These are phyloP conservation scores for Acrossocheilus fasciatus DNA, from an alignment of 2,797 vertebrate genomes.

Conservation along the genomic window DNA sequence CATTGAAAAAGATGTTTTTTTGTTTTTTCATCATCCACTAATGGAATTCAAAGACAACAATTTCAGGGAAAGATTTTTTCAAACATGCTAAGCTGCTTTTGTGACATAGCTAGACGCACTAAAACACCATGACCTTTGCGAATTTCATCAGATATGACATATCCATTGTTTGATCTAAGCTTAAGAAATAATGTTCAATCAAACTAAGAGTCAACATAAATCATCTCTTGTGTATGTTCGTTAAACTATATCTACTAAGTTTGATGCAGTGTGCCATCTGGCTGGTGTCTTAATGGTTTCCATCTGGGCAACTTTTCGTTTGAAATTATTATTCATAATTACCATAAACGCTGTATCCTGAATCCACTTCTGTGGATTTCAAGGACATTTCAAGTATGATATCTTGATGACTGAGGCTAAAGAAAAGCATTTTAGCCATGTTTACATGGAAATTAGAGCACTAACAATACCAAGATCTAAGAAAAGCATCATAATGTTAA, in stretches of 20 bases:
- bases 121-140: constrained; percentile 4
- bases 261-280: not conserved
- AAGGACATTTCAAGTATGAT: not conserved
- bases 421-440: constrained; percentile 66
- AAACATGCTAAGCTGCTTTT: constrained; percentile 14
- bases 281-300: constrained; percentile 11
- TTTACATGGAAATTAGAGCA: constrained; percentile 77
- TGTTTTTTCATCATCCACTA: not conserved
- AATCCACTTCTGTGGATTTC: not conserved
- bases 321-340: constrained; percentile 5
- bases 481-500: constrained; percentile 52
- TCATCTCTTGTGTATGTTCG: not conserved
- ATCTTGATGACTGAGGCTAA: constrained; percentile 45
- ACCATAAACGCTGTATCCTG: not conserved
- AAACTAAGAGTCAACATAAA: not conserved
- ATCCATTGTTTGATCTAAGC: not conserved
- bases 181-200: not conserved
- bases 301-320: not conserved
- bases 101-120: not conserved
- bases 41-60: not conserved
- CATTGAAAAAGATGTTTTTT: not conserved
- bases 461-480: constrained; percentile 64
- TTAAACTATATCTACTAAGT: not conserved
- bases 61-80: not conserved
- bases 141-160: constrained; percentile 24